Evolutionary conservation across 2,113 vertebrate species (phyloP).

Genomic region (Centropristis striata): DNA sequence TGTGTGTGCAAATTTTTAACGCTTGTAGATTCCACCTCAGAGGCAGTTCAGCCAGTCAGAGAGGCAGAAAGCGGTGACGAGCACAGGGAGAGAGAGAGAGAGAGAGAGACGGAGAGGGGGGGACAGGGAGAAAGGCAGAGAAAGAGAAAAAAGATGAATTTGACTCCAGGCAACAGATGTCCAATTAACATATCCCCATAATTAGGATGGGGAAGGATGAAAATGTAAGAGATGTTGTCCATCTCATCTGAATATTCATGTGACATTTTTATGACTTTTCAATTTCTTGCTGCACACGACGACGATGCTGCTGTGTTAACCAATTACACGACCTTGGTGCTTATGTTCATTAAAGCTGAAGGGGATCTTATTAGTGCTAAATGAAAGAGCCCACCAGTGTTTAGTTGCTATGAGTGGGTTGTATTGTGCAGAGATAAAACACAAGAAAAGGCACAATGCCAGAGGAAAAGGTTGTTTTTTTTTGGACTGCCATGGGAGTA

Average conservation of each 20-base stretch:
- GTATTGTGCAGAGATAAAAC: neutral
- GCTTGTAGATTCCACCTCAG: slow-evolving; percentile 32
- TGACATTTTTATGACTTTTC: slow-evolving; percentile 75
- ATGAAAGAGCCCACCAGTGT: slow-evolving; percentile 11
- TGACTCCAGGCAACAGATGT: slow-evolving; percentile 82
- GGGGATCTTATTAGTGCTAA: slow-evolving; percentile 30
- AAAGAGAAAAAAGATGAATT: slow-evolving; percentile 30
- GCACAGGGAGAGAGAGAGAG: slow-evolving; percentile 21
- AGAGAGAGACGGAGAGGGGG: neutral
- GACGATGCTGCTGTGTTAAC: slow-evolving; percentile 15
- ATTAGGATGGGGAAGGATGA: slow-evolving; percentile 77
- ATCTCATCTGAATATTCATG: slow-evolving; percentile 78
- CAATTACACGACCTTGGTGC: slow-evolving; percentile 41
- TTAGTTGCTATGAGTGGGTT: neutral
- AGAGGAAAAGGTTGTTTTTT: neutral
- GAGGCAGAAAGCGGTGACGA: slow-evolving; percentile 33
- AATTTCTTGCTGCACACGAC: slow-evolving; percentile 40
- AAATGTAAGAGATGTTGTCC: slow-evolving; percentile 78
- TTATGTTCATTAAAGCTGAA: slow-evolving; percentile 48
- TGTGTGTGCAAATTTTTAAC: neutral
- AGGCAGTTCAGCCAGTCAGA: slow-evolving; percentile 38
- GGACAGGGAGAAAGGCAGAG: neutral
- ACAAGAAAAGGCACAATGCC: neutral
- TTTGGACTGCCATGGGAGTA: neutral
- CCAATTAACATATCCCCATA: slow-evolving; percentile 82